Conservation (phyloP, 2,797 vertebrate species). For the Cetoscarus ocellatus region DNA sequence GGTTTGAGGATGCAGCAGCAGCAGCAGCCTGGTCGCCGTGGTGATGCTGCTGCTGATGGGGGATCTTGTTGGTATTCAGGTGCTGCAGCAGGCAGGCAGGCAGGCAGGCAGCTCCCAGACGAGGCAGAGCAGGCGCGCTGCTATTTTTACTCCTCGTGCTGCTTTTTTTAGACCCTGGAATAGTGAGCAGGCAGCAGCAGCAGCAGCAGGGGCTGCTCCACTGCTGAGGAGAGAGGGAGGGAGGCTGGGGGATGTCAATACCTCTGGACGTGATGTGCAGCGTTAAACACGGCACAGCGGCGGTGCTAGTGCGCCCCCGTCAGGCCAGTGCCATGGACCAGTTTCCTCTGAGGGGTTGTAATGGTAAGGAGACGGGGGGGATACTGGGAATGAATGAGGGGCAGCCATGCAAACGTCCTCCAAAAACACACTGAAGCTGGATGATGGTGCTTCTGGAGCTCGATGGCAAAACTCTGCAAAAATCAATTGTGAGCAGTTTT, state of each 20-base stretch:
- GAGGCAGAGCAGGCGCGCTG: slow-evolving; percentile 88
- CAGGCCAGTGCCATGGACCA: slow-evolving; percentile 44
- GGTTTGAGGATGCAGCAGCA: slow-evolving; percentile 45
- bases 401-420: slow-evolving; percentile 7
- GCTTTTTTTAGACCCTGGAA: slow-evolving; percentile 97
- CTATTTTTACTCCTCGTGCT: slow-evolving; percentile 97
- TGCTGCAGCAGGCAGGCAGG: slow-evolving; percentile 84
- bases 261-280: slow-evolving; percentile 85
- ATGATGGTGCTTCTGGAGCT: too few relatives aligned
- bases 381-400: slow-evolving; percentile 41
- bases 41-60: slow-evolving; percentile 41
- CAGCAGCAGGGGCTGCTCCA: slow-evolving; percentile 76
- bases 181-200: slow-evolving; percentile 87
- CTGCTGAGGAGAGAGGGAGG: slow-evolving; percentile 42
- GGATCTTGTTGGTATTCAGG: slow-evolving; percentile 93
- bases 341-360: slow-evolving; percentile 11
- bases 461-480: too few relatives aligned
- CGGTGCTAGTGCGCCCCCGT: slow-evolving; percentile 64
- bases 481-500: too few relatives aligned
- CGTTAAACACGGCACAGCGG: slow-evolving; percentile 46
- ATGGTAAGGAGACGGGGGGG: slow-evolving; percentile 9
- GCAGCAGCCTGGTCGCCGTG: slow-evolving; percentile 45
- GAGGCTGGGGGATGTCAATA: slow-evolving; percentile 85
- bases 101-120: slow-evolving; percentile 87
- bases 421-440: too few relatives aligned